These are phyloP conservation scores for Myrmophylax atrothorax DNA, from an alignment of 2,113 vertebrate species.

Conservation along the genomic window DNA sequence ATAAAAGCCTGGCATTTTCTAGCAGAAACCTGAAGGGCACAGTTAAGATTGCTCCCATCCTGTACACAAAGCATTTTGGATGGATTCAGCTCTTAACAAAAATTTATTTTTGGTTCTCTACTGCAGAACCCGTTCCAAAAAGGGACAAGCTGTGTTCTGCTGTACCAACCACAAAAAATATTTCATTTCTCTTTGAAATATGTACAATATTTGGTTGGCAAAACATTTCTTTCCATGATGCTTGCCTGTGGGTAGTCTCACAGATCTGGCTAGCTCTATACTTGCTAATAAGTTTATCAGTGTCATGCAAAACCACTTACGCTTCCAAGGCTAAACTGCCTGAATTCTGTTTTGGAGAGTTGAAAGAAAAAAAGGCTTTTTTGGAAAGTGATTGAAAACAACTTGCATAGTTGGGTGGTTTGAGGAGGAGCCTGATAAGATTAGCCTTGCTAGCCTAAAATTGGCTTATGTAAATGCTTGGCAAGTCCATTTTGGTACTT, in stretches of 20 bases:
- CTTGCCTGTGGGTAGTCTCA: neutral
- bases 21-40: neutral
- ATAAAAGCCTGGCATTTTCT: neutral
- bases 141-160: neutral
- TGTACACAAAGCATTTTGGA: neutral
- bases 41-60: neutral
- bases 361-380: neutral
- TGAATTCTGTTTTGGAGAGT: neutral
- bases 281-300: neutral
- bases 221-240: neutral
- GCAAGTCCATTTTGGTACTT: neutral
- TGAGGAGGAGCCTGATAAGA: conserved; percentile 1
- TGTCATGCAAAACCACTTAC: neutral
- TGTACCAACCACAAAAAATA: neutral
- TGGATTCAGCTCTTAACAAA: neutral
- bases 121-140: neutral
- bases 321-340: neutral
- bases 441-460: neutral
- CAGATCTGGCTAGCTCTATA: neutral
- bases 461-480: conserved; percentile 14
- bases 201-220: neutral
- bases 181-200: neutral
- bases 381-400: neutral
- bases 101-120: neutral
- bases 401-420: neutral